Evolutionary conservation across 2,888 invertebrate species (phyloP).

Genomic region (Phortica okadai): DNA sequence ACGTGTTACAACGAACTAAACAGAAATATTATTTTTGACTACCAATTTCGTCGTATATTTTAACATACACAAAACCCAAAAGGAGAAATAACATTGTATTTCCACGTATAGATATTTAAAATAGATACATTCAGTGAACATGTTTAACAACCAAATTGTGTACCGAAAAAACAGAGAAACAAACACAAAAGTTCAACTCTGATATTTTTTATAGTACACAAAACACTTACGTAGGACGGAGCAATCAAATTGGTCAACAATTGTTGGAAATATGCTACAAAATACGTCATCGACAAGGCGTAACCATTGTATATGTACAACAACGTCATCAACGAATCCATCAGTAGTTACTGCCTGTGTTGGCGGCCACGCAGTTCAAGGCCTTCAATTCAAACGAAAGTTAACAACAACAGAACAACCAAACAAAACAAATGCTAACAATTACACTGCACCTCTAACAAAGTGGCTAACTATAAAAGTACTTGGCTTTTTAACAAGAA

Average conservation of each 20-base stretch:
- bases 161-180: neutral
- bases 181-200: neutral
- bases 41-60: neutral
- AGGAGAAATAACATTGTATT: neutral
- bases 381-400: slow-evolving; percentile 15
- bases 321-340: neutral
- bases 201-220: neutral
- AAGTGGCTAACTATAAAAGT: slow-evolving; percentile 54
- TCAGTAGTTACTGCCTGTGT: slow-evolving; percentile 3
- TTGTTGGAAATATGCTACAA: neutral
- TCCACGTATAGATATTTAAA: neutral
- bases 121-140: neutral
- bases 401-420: neutral
- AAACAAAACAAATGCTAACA: neutral
- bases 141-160: neutral
- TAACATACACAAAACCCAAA: neutral
- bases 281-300: neutral
- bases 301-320: neutral
- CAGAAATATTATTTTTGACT: neutral
- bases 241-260: slow-evolving; percentile 4
- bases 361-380: slow-evolving; percentile 2
- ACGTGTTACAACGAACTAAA: neutral
- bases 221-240: slow-evolving; percentile 4
- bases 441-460: slow-evolving; percentile 18
- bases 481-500: slow-evolving; percentile 44